These are phyloP conservation scores for Nematolebias whitei DNA, from an alignment of 2,113 vertebrate species.

Conservation along the genomic window DNA sequence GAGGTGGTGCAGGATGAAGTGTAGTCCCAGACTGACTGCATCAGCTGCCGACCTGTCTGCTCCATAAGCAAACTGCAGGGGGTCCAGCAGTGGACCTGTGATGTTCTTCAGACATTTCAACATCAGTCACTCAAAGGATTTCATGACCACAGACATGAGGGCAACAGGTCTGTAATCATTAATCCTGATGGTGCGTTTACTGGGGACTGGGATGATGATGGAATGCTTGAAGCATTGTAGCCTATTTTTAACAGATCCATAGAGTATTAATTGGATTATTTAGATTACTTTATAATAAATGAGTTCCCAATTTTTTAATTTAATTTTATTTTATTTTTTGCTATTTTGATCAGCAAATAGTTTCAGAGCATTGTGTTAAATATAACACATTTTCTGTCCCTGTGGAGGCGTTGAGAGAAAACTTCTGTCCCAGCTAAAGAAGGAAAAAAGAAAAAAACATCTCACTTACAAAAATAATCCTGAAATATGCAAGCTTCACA, in stretches of 20 bases:
- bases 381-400: constrained; percentile 6
- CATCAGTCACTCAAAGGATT: no score
- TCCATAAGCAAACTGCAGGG: no score
- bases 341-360: constrained; percentile 21
- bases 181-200: no score
- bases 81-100: no score
- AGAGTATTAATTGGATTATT: neutral
- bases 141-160: no score
- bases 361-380: constrained; percentile 36
- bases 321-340: constrained; percentile 18
- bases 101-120: no score
- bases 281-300: neutral
- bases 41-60: no score
- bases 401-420: constrained; percentile 28
- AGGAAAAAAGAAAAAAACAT: neutral
- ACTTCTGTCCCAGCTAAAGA: constrained; percentile 20
- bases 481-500: neutral
- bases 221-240: no score
- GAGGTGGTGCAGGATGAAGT: no score
- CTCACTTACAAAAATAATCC: constrained; percentile 31
- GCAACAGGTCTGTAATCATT: no score
- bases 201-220: no score
- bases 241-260: neutral
- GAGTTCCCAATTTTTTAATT: neutral
- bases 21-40: no score